Evolutionary conservation across 2,113 vertebrate species (phyloP).

Genomic region (Danio rerio): GRCz12tu NC_133193.1:19360001-19360500

Average conservation of each 20-base stretch:
- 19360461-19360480: constrained; percentile 18
- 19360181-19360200: constrained; percentile 54
- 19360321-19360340: constrained; percentile 20
- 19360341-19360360: constrained; percentile 26
- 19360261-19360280: constrained; percentile 44
- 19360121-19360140: constrained; percentile 56
- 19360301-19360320: constrained; percentile 5
- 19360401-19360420: constrained; percentile 47
- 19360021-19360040: constrained; percentile 30
- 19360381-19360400: constrained; percentile 38
- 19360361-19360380: constrained; percentile 42
- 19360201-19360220: constrained; percentile 51
- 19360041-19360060: constrained; percentile 51
- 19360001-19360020: constrained; percentile 43
- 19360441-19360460: constrained; percentile 9
- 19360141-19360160: constrained; percentile 67
- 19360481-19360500: constrained; percentile 2
- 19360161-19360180: constrained; percentile 62
- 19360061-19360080: constrained; percentile 54
- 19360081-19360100: constrained; percentile 43
- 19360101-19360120: constrained; percentile 47
- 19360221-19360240: constrained; percentile 52
- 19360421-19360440: constrained; percentile 30
- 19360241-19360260: constrained; percentile 60
- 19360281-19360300: constrained; percentile 32